These are phyloP conservation scores for Ypsolopha sequella DNA, from an alignment of 2,888 invertebrate species.

Conservation along the genomic window DNA sequence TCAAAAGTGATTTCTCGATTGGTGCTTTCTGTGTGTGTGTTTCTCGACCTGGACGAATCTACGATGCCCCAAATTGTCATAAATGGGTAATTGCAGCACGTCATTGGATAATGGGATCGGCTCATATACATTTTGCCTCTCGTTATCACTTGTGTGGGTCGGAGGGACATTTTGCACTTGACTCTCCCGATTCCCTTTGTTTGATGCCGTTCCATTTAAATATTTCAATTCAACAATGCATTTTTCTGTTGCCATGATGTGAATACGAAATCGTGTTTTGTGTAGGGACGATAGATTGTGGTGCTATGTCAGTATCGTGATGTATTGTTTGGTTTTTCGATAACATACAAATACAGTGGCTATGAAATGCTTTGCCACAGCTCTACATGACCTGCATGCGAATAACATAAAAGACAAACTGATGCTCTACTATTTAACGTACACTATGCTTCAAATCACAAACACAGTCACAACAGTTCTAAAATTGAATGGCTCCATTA, in stretches of 20 bases:
- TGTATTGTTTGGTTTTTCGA: constrained; percentile 12
- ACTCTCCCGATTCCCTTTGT: constrained; percentile 47
- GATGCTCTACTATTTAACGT: too few relatives aligned
- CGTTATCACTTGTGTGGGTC: constrained; percentile 44
- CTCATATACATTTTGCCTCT: constrained; percentile 52
- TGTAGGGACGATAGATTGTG: constrained; percentile 17
- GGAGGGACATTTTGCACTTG: constrained; percentile 51
- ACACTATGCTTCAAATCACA: too few relatives aligned
- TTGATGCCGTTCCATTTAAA: constrained; percentile 41
- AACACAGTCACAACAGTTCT: too few relatives aligned
- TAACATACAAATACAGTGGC: background rate
- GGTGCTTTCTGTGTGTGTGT: constrained; percentile 40
- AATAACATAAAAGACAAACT: too few relatives aligned
- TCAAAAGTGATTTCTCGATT: too few relatives aligned
- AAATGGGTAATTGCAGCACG: constrained; percentile 69
- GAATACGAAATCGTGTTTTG: constrained; percentile 44
- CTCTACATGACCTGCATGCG: too few relatives aligned
- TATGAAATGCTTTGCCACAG: background rate
- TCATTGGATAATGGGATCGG: constrained; percentile 69
- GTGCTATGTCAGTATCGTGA: constrained; percentile 10
- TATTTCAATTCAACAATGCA: constrained; percentile 49
- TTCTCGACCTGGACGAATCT: constrained; percentile 40
- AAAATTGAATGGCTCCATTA: background rate
- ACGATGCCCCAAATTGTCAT: constrained; percentile 67
- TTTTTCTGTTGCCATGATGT: constrained; percentile 44